Base-by-base conservation (phyloP, 92 coral and sea anemone genomes). In the Palythoa grandiflora region DNA sequence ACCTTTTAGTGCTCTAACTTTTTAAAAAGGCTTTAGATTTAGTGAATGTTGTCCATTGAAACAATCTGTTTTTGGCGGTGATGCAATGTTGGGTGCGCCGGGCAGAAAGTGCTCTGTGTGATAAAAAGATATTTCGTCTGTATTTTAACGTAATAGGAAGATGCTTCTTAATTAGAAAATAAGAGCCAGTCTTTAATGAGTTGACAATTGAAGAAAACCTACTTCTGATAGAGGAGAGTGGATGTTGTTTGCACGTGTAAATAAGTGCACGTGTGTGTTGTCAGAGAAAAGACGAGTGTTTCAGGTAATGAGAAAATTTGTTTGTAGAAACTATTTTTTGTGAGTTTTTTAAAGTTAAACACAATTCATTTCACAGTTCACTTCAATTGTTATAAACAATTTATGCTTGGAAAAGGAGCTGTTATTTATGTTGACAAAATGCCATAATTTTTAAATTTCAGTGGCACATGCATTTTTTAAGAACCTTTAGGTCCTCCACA, bases 71-170 rank as follows among this genome's bases (percentile, higher is more conserved):
- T 90, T 87, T 2, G 90, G 78, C 72, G 76, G 88, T 90, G 93
- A 90, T 86, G 88, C 93, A 80, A 90, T 80, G 57, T 70, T 9
- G 61, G 71, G 55, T 38, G 88, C 83, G 52, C 39, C 86, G 9
- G 65, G 76, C 20, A 47, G 72, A 38, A 57, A 78, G n/a, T 71
- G 48, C n/a, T 50, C 51, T 38, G 10, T 10, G 3, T 1, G 47
- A 65, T 57, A 13, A 35, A 17, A 28, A 79, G 47, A 59, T 40
- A 73, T 73, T 73, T 73, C 5, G 52, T 6, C 39, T 14, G 53
- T 40, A 38, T 14, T 44, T 47, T 73, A 15, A 0, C 1, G 19
- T n/a, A 68, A 68, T 0, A 1, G 50, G 3, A 44, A 44, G 5
- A 44, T 44, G 50, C 50, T 44, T 28, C 19, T 17, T 63, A 17